These are phyloP conservation scores for Halichoeres trimaculatus DNA, from an alignment of 2,113 vertebrate species.

Conservation along the genomic window DNA sequence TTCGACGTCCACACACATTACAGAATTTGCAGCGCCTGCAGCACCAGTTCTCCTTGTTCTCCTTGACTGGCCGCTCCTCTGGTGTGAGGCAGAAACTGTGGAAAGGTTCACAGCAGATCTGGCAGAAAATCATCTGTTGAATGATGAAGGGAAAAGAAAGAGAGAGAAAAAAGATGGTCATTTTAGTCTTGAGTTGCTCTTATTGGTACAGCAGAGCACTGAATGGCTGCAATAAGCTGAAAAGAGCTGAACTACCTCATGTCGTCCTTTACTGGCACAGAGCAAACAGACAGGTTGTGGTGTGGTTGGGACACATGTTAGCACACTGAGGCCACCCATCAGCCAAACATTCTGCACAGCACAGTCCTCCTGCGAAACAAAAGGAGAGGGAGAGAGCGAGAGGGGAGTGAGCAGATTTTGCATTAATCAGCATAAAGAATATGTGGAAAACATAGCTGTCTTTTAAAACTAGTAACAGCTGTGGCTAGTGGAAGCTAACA, in stretches of 20 bases:
- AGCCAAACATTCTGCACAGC: slow-evolving; percentile 92
- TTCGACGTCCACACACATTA: slow-evolving; percentile 90
- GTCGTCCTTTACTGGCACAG: slow-evolving; percentile 91
- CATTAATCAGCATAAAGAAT: too few relatives aligned
- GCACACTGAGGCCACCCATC: slow-evolving; percentile 92
- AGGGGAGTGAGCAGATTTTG: neutral
- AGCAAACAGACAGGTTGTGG: slow-evolving; percentile 89
- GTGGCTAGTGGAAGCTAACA: neutral
- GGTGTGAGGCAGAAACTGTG: slow-evolving; percentile 90
- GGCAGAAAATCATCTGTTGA: slow-evolving; percentile 89
- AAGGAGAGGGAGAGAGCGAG: neutral
- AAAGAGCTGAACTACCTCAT: slow-evolving; percentile 82
- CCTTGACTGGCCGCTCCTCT: slow-evolving; percentile 85
- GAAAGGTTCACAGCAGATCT: slow-evolving; percentile 95
- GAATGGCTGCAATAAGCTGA: neutral
- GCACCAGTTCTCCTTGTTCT: slow-evolving; percentile 91
- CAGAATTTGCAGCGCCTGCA: slow-evolving; percentile 93
- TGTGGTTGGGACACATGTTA: slow-evolving; percentile 87
- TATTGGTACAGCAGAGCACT: neutral
- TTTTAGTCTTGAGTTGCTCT: neutral
- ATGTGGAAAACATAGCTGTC: too few relatives aligned
- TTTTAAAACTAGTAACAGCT: too few relatives aligned
- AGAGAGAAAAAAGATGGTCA: too few relatives aligned
- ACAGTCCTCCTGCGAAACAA: slow-evolving; percentile 87
- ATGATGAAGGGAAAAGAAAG: neutral